phyloP scores from a whole-genome alignment of 1,140 invertebrate genomes.

The Notospermus geniculatus region DNA sequence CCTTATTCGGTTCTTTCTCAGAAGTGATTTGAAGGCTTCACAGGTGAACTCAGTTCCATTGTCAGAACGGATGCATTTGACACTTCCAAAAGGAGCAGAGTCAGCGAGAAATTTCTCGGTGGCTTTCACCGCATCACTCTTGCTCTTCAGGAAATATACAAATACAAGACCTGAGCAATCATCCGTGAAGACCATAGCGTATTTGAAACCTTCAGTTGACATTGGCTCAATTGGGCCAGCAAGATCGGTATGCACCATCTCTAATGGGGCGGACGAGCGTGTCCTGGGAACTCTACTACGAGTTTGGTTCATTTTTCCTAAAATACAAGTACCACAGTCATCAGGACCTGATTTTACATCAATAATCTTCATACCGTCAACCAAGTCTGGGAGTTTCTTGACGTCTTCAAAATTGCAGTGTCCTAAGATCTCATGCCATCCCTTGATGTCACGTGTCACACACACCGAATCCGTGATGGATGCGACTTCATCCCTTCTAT shows the following conservation, averaged over 20 bases:
- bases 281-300: not conserved
- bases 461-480: not conserved
- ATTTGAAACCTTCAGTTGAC: constrained; percentile 17
- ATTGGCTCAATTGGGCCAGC: constrained; percentile 16
- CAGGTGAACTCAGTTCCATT: constrained; percentile 3
- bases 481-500: not conserved
- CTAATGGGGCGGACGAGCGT: constrained; percentile 6
- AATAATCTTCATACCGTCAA: constrained; percentile 12
- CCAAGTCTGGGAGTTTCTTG: not conserved
- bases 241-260: constrained; percentile 20
- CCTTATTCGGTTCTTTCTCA: constrained; percentile 4
- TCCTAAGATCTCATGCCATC: constrained; percentile 10
- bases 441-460: not conserved
- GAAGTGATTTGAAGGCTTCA: constrained; percentile 1
- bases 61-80: constrained; percentile 6
- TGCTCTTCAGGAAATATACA: constrained; percentile 21
- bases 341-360: not conserved
- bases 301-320: constrained; percentile 4
- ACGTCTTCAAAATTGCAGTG: constrained; percentile 12
- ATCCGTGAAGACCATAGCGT: constrained; percentile 20
- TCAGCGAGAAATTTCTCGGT: constrained; percentile 16
- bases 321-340: constrained; percentile 2
- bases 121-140: constrained; percentile 16
- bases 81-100: constrained; percentile 10
- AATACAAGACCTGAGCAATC: constrained; percentile 13